Evolutionary conservation across 2,113 vertebrate species (phyloP), one percentile per base, ranked within the genome.

Genomic region (Perca schrenkii): DNA sequence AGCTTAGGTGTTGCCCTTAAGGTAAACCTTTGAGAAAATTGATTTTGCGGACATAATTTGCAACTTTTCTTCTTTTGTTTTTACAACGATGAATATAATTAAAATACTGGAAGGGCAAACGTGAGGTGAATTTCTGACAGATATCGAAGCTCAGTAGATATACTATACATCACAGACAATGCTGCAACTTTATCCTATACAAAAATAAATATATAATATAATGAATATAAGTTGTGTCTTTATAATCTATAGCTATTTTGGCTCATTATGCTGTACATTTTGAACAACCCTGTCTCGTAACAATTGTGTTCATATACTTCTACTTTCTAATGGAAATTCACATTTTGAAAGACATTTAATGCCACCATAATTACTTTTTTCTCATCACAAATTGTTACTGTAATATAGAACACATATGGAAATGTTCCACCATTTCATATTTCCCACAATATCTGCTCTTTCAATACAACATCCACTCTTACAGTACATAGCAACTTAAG

Each of bases 1-100:
- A 60, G 95, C 97, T 88, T 96, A 96, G 54, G 95, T 97, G 91
- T 97, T 96, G 79, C 97, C 97, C 92, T 97, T 97, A 91, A 97
- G 49, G n/a, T 57, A 34, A 62, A 58, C 21, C 34, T 88, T 65
- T 82, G 81, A 77, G 50, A 57, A 69, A 57, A 72, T 31, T 22
- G 58, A 86, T 74, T 74, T 69, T 19, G 46, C 15, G 1, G 6
- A 25, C 22, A 56, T 12, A 50, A 47, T 54, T 53, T 72, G 83
- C 40, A 58, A n/a, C 28, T 62, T 64, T 21, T 34, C 54, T 60
- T 46, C 17, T 16, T 68, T 36, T 75, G 56, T 17, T 40, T 58
- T 84, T 28, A 43, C 34, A 22, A 6, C 14, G 4, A 46, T 49
- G 17, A 46, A 25, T 28, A n/a, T 46, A 5, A 77, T 76, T 61